Base-by-base conservation (phyloP, 2,888 invertebrate genomes). In the Acleris holmiana region DNA sequence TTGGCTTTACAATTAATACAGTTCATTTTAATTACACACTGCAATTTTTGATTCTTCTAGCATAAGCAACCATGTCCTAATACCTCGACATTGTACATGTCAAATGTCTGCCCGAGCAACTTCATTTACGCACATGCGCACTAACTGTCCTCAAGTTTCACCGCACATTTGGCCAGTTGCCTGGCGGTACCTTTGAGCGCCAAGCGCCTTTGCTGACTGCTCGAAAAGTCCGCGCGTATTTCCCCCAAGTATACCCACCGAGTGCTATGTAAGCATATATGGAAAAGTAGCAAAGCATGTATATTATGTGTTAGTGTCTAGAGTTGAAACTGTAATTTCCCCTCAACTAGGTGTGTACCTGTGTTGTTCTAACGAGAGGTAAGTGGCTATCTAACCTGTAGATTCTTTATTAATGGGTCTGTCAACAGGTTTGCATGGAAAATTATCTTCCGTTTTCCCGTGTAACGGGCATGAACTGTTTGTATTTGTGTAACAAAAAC, bases 261-360 rank as follows among this genome's bases (percentile, higher is more conserved):
- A 79, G 84, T 88, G 85, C 85, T 88, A 77, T 89, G 91, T 91
- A 91, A 91, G 91, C 90, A 88, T 89, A 59, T 81, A 70, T 70
- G 74, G 75, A 75, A 75, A 76, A 78, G 79, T 84, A 86, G 84
- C 76, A 78, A 79, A 85, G 91, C 90, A 91, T 91, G 90, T 84
- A 66, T 76, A 78, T 88, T 76, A 78, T 88, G 80, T 87, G 85
- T 89, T 10, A 35, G 35, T 13, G 35, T 91, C 90, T 89, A 82
- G 71, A 84, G 74, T 80, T 80, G 71, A 71, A 78, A 74, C 70
- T 72, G 72, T 73, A 71, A 75, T 78, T 72, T 75, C 74, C 76
- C 78, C 79, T 79, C 79, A 77, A 72, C 71, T 89, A 86, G 85
- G 85, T 87, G 89, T 84, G 74, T 65, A 48, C 80, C 78, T 80